Evolutionary conservation across 1,140 invertebrate genomes (phyloP), one percentile per base, ranked within the genome.

Genomic region (Drosophila pseudoananassae): DNA sequence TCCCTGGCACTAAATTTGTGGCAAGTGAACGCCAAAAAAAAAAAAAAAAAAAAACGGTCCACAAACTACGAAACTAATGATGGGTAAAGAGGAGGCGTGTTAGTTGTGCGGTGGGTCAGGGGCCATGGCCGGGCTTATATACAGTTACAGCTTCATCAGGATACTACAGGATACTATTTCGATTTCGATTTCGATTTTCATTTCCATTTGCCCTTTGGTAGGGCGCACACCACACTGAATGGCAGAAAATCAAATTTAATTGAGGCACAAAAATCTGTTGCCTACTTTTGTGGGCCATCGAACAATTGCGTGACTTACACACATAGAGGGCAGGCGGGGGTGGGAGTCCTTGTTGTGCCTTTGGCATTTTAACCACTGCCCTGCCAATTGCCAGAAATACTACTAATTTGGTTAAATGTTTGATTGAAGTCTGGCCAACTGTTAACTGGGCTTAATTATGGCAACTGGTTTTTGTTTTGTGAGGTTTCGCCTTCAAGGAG

Each of bases 1-100:
- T 65, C 20, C 53, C 54, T 60, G 78, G 60, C 74, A 75, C 77
- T 81, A 76, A 82, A 76, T 88, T 88, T 87, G 83, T 50, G 82
- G 74, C 76, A 57, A 78, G 56, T 63, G 46, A 59, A 43, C 47
- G 55, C 57, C 64, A 87, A 7, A 27, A 27, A 27, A 27, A 12
- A 36, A 36, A 36, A 36, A 36, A 36, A 36, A n/a, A 12, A n/a
- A 10, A 82, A 85, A 87, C 76, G 82, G 75, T 69, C 40, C 83
- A 78, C 80, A 87, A 87, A 88, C 78, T 88, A 70, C 82, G 69
- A 78, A 88, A 81, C 83, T 87, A 87, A 87, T 87, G 83, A 87
- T 58, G 83, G 79, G 83, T 78, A 78, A 87, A 83, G 76, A 63
- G 58, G 72, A 20, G 51, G 33, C n/a, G 31, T 33, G 64, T 65